Evolutionary conservation across 2,113 vertebrate genomes (phyloP), one percentile per base, ranked within the genome.

Genomic region (Phycodurus eques): DNA sequence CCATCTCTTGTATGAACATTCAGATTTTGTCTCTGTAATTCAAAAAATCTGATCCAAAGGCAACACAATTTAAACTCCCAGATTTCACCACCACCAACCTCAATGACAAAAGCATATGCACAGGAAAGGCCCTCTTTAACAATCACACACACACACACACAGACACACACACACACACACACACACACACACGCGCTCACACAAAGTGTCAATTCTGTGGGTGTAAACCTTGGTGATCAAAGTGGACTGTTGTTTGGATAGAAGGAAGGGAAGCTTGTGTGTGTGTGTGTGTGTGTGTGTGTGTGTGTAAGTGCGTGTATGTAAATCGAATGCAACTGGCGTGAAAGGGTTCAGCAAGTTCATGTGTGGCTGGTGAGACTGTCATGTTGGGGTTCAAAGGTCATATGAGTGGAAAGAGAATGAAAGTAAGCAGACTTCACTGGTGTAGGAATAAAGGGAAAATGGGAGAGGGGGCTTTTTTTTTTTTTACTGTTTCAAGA

Each of bases 301-400:
- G 62, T 60, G 62, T 57, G 61, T 67, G 64, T 67, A 64, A 66
- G 73, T 22, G 67, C 19, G n/a, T 13, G 11, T 10, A 14, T 73
- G 59, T 71, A 75, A 73, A 73, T 67, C 68, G 79, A 69, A 74
- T 73, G 49, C 85, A 87, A 89, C 84, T 84, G 80, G 76, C 2
- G 35, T 68, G 66, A 67, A 78, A 66, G 57, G 70, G 85, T 88
- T 89, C 85, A 83, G 70, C 22, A 78, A 79, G 86, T 88, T 89
- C 75, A 83, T 84, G 80, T 73, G 81, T 74, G 80, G 77, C 76
- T 54, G 43, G 78, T 71, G 80, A 82, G 66, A 68, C 72, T 68
- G 80, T 72, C 77, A 64, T 57, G 69, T 67, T 70, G 65, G 79
- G 87, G 88, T 89, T 91, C 86, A 90, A 39, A 90, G 90, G 91